These are phyloP conservation scores for Onychorhynchus coronatus DNA, from an alignment of 2,113 vertebrate genomes.

Conservation along the genomic window DNA sequence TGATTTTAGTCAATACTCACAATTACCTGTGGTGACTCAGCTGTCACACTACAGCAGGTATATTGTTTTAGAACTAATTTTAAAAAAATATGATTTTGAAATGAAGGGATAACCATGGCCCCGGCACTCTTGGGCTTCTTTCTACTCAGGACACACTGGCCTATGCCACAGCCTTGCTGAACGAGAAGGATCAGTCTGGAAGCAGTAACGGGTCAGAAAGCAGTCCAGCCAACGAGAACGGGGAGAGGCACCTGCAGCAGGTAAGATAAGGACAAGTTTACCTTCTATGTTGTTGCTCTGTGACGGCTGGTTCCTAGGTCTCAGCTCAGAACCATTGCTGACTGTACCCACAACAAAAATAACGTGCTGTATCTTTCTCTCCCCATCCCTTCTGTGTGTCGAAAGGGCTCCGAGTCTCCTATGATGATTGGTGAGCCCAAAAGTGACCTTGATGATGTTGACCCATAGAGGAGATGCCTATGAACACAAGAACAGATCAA, in stretches of 20 bases:
- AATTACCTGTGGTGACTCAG: neutral
- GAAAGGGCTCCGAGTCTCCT: slow-evolving; percentile 93
- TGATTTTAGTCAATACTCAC: neutral
- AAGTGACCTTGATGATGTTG: slow-evolving; percentile 96
- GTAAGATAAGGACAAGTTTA: slow-evolving; percentile 59
- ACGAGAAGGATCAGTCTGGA: slow-evolving; percentile 97
- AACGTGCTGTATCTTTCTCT: neutral
- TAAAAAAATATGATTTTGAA: neutral
- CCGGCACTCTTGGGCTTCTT: neutral
- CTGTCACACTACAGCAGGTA: neutral
- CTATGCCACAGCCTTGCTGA: slow-evolving; percentile 94
- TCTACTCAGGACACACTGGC: slow-evolving; percentile 89
- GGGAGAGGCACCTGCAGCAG: slow-evolving; percentile 91
- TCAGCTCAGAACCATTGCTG: neutral
- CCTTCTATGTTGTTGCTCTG: neutral
- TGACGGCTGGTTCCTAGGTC: neutral
- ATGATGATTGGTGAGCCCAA: slow-evolving; percentile 97
- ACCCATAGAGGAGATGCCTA: slow-evolving; percentile 77
- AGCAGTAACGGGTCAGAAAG: slow-evolving; percentile 98
- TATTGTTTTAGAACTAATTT: neutral
- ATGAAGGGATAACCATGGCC: neutral
- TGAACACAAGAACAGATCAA: neutral
- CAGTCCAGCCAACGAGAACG: slow-evolving; percentile 93
- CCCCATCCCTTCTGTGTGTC: neutral
- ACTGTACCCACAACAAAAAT: neutral